Percentiles rank a stretch among this genome's conserved stretches.
phyloP scores from a whole-genome alignment of 35 echinoderm and acorn worm species.

The Ophiothrix spiculata region DNA sequence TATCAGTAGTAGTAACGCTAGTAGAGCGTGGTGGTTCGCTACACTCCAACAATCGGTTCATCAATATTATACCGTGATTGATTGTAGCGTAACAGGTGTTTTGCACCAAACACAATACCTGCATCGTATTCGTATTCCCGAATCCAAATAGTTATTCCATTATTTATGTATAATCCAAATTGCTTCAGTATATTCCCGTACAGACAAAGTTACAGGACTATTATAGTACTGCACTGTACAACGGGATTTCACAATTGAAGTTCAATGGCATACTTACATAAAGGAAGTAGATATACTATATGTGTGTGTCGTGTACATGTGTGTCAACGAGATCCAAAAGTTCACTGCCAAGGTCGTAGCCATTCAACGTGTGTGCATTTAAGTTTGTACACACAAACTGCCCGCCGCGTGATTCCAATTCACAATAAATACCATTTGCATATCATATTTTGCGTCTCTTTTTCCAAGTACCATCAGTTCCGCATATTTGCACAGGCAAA shows the following conservation, averaged over 20 bases:
- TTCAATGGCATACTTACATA: no score
- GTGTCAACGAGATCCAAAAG: neutral
- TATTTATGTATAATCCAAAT: neutral
- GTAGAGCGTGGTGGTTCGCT: no score
- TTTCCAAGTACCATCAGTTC: no score
- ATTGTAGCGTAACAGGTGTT: neutral
- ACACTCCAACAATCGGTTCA: neutral
- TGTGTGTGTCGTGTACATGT: neutral
- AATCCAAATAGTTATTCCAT: neutral
- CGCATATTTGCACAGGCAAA: no score
- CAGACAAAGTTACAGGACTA: neutral
- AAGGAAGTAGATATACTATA: neutral
- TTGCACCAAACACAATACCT: neutral
- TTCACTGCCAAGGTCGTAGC: neutral
- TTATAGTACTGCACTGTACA: neutral
- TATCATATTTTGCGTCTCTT: no score
- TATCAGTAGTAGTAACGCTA: no score
- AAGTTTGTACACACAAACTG: neutral
- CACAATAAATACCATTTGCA: no score
- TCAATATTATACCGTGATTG: neutral
- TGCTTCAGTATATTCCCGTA: neutral
- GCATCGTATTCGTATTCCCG: neutral
- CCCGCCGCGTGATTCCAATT: neutral
- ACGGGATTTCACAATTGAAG: no score
- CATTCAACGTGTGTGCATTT: neutral